Percentiles rank a stretch among this genome's conserved stretches.
phyloP scores from a whole-genome alignment of 2,797 vertebrate species.

The Artibeus jamaicensis region DNA sequence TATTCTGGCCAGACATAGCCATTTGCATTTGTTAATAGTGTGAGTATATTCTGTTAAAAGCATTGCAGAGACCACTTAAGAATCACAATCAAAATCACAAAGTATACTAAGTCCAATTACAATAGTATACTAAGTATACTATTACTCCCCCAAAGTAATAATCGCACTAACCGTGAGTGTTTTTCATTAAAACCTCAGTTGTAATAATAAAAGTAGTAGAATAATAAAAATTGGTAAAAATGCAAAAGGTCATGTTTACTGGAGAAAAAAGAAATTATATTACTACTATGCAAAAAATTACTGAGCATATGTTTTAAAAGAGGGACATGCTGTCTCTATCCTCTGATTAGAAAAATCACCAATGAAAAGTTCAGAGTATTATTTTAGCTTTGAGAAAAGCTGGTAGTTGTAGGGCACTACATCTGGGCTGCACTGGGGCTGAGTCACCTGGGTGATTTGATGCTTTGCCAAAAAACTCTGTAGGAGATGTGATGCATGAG shows the following conservation, averaged over 20 bases:
- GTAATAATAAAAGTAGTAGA: neutral
- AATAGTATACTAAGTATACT: no score
- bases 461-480: no score
- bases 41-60: neutral
- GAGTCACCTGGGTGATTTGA: no score
- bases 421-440: no score
- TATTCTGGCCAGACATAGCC: neutral
- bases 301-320: neutral
- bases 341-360: neutral
- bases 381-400: no score
- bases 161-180: neutral
- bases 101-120: neutral
- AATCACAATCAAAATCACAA: constrained; percentile 6
- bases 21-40: neutral
- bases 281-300: neutral
- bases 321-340: neutral
- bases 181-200: neutral
- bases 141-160: neutral
- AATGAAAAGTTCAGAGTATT: neutral
- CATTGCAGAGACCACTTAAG: neutral
- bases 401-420: no score
- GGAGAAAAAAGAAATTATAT: neutral
- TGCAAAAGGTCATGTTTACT: neutral
- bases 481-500: neutral
- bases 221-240: neutral